Evolutionary conservation across 2,888 invertebrate genomes (phyloP).

Genomic region (Agrochola lychnidis): DNA sequence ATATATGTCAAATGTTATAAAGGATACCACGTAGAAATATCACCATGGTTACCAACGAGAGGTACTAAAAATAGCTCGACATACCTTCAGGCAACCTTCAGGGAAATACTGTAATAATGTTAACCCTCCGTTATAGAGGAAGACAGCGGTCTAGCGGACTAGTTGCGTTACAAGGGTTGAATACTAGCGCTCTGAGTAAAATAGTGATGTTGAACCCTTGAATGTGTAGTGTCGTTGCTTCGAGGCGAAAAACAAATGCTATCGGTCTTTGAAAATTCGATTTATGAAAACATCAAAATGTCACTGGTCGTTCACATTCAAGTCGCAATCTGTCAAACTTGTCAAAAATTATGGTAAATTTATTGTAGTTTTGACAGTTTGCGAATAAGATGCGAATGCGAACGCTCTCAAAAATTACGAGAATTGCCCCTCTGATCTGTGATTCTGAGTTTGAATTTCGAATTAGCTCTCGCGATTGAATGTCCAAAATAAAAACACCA

Average conservation of each 20-base stretch:
- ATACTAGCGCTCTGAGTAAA: not conserved
- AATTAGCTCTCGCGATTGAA: not conserved
- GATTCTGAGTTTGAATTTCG: constrained; percentile 7
- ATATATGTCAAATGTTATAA: constrained; percentile 10
- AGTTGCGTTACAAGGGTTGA: constrained; percentile 12
- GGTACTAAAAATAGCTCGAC: constrained; percentile 8
- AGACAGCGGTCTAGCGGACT: not conserved
- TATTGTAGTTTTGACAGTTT: too few relatives aligned
- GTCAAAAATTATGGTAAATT: too few relatives aligned
- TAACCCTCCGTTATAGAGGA: constrained; percentile 11
- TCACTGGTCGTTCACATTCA: too few relatives aligned
- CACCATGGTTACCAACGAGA: constrained; percentile 37
- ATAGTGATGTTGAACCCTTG: not conserved
- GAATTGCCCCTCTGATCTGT: too few relatives aligned
- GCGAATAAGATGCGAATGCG: too few relatives aligned
- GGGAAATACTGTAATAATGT: constrained; percentile 27
- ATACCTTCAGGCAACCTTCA: constrained; percentile 9
- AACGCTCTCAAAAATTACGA: too few relatives aligned
- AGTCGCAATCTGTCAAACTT: too few relatives aligned
- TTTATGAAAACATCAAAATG: not conserved
- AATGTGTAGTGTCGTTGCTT: not conserved
- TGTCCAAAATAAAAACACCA: constrained; percentile 3
- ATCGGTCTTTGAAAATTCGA: not conserved
- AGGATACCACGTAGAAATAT: constrained; percentile 5
- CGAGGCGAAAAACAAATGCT: not conserved